Base-by-base conservation (phyloP, 92 coral and sea anemone species). In the Epizoanthus stellaris region DNA sequence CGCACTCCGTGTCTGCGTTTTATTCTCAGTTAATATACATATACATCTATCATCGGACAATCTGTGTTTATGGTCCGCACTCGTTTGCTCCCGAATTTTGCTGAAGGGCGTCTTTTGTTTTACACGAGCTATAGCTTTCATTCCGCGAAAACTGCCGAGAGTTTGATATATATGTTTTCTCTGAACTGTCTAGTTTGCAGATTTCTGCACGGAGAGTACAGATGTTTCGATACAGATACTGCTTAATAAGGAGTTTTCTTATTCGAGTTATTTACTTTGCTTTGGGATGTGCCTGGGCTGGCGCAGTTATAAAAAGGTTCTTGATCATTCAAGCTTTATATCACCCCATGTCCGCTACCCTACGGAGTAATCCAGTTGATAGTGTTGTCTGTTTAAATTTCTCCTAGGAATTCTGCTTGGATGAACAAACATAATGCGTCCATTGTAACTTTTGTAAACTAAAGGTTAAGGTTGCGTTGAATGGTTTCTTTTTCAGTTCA, bases 281-380 rank as follows among this genome's bases (percentile, higher is more conserved):
- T 45, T 1, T 5, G 47, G 83, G 72, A 63, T 70, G 43, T 79
- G 83, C 60, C 83, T 20, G 42, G 83, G 20, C 83, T 79, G 83
- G 83, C 57, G 64, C 21, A 25, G 45, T n/a, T 34, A 36, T 45
- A 25, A 23, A 75, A 75, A 13, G 80, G 64, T 16, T 53, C 65
- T 25, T 57, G 52, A 21, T 45, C 83, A 79, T 79, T 62, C 83
- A 79, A 63, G 71, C 70, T 63, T 43, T 45, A 79, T 79, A 63
- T 42, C 72, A 63, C 83, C 69, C 54, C 20, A 19, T 34, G 68
- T 36, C 69, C 83, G 20, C 83, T 62, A 38, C 58, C 38, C 43
- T 79, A 3, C 17, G 49, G 43, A n/a, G 14, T 79, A 62, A 63
- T 79, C 83, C 73, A 47, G 60, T 40, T 79, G 52, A 79, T 62